Conservation (phyloP, 1,140 invertebrate species). For the fruit fly (Drosophila melanogaster) region DNA sequence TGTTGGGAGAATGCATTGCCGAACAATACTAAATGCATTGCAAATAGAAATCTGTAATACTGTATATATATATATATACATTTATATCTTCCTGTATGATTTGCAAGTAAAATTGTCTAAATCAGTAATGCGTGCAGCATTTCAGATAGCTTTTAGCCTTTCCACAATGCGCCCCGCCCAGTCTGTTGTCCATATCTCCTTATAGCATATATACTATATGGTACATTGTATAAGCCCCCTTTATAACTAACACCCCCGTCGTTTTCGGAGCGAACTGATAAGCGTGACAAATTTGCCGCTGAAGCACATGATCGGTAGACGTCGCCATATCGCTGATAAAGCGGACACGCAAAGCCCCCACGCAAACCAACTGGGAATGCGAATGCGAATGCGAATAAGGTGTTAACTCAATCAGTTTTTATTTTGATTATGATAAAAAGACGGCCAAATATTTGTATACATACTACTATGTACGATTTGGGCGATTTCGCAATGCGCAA, state of each 20-base stretch:
- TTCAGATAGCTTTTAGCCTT: neutral
- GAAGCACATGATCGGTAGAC: slow-evolving; percentile 70
- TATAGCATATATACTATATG: slow-evolving; percentile 5
- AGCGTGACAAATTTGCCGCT: slow-evolving; percentile 74
- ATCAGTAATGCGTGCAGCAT: too few relatives aligned
- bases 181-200: neutral
- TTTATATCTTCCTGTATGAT: neutral
- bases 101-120: neutral
- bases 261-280: slow-evolving; percentile 43
- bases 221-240: slow-evolving; percentile 4
- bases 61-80: neutral
- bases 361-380: slow-evolving; percentile 12
- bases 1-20: neutral
- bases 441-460: slow-evolving; percentile 25
- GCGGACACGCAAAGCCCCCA: slow-evolving; percentile 37
- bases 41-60: neutral
- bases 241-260: neutral
- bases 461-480: slow-evolving; percentile 1
- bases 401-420: slow-evolving; percentile 51
- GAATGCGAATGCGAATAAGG: slow-evolving; percentile 13
- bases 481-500: slow-evolving; percentile 28
- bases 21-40: neutral
- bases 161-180: neutral
- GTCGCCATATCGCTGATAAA: slow-evolving; percentile 49
- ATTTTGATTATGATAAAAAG: slow-evolving; percentile 24